Percentiles rank a stretch among this genome's conserved stretches.
These are phyloP conservation scores for Eulemur coronatus DNA, from an alignment of 2,797 vertebrate genomes.

Conservation along the genomic window DNA sequence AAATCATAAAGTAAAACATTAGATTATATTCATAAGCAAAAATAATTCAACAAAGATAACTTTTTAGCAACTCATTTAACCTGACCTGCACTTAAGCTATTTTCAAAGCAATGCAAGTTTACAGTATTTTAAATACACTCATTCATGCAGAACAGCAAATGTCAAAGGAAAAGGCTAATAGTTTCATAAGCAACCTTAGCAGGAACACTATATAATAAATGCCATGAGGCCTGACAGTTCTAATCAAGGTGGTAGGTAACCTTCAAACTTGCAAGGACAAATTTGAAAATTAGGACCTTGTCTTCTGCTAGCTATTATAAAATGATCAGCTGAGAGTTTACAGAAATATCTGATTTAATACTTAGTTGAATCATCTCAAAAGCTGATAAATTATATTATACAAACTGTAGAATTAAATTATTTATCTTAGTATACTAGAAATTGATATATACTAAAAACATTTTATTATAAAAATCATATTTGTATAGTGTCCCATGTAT, in stretches of 20 bases:
- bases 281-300: constrained; percentile 47
- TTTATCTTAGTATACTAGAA: background rate
- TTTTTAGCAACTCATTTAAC: constrained; percentile 77
- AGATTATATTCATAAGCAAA: constrained; percentile 69
- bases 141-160: constrained; percentile 80
- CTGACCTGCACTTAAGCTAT: constrained; percentile 60
- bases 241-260: constrained; percentile 76
- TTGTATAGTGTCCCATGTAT: background rate
- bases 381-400: constrained; percentile 35
- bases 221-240: constrained; percentile 70
- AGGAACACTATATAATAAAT: constrained; percentile 72
- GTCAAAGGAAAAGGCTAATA: constrained; percentile 80
- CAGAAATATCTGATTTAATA: constrained; percentile 54
- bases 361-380: constrained; percentile 46
- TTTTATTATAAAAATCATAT: background rate
- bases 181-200: constrained; percentile 76
- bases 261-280: constrained; percentile 78
- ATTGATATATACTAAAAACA: background rate
- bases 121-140: constrained; percentile 64
- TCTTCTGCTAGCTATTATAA: constrained; percentile 56
- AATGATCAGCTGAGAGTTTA: constrained; percentile 51
- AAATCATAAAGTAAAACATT: constrained; percentile 63
- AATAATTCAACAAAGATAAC: constrained; percentile 59
- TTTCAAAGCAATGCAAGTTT: constrained; percentile 74
- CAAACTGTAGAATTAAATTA: background rate